These are phyloP conservation scores for Onthophagus taurus DNA, from an alignment of 1,140 invertebrate genomes.

Conservation along the genomic window DNA sequence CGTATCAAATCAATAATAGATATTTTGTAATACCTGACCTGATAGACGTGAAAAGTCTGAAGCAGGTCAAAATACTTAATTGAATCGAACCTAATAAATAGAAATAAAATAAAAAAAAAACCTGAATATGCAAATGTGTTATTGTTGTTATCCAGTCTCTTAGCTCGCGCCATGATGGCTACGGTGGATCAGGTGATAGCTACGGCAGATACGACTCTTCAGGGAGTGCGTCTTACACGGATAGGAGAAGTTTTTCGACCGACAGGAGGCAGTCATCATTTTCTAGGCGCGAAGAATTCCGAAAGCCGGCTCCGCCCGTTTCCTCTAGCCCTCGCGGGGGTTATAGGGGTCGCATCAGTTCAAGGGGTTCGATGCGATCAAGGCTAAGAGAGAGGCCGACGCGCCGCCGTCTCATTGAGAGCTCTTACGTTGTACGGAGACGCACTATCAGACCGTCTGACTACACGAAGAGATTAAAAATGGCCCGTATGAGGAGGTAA, in stretches of 20 bases:
- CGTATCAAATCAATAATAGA: too few species aligned
- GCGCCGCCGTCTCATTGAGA: slow-evolving; percentile 28
- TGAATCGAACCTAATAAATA: slow-evolving; percentile 4
- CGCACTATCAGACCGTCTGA: slow-evolving; percentile 26
- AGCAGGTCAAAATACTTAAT: slow-evolving; percentile 8
- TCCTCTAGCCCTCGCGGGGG: slow-evolving; percentile 25
- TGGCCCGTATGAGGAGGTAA: slow-evolving; percentile 36
- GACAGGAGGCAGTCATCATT: slow-evolving; percentile 24
- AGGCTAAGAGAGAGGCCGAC: slow-evolving; percentile 24
- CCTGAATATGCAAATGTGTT: slow-evolving; percentile 10
- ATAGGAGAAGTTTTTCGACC: slow-evolving; percentile 32
- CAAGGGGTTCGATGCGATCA: slow-evolving; percentile 25
- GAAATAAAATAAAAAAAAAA: slow-evolving; percentile 15
- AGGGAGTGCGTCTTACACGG: slow-evolving; percentile 19
- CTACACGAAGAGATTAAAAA: slow-evolving; percentile 30
- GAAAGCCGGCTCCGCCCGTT: slow-evolving; percentile 27
- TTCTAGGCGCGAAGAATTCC: slow-evolving; percentile 32
- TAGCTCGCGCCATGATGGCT: slow-evolving; percentile 34
- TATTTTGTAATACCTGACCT: too few species aligned
- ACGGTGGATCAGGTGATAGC: slow-evolving; percentile 21
- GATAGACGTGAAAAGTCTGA: slow-evolving; percentile 16
- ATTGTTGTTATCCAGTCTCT: slow-evolving; percentile 32
- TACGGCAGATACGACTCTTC: slow-evolving; percentile 24
- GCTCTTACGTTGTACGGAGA: slow-evolving; percentile 31
- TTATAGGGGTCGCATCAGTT: slow-evolving; percentile 30